phyloP scores from a whole-genome alignment of 1,140 invertebrate species.

The Periplaneta americana region DNA sequence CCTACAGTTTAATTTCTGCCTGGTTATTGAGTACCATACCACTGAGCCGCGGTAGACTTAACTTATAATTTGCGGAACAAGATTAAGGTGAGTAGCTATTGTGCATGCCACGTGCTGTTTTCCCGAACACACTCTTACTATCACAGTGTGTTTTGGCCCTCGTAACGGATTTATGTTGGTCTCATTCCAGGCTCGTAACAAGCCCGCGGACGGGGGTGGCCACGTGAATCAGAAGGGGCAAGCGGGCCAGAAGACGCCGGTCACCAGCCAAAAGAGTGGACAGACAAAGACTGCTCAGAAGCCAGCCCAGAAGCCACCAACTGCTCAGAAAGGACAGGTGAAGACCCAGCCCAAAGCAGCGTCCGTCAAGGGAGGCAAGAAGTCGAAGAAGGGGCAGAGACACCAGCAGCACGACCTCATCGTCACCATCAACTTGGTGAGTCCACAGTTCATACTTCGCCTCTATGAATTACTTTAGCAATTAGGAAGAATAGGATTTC shows the following conservation, averaged over 20 bases:
- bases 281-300: conserved; percentile 38
- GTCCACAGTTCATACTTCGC: conserved; percentile 26
- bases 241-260: conserved; percentile 42
- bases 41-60: too few species aligned
- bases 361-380: conserved; percentile 47
- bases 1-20: too few species aligned
- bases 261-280: conserved; percentile 48
- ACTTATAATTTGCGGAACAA: too few species aligned
- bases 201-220: conserved; percentile 66
- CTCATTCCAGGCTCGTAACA: conserved; percentile 62
- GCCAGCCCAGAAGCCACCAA: conserved; percentile 49
- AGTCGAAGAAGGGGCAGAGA: conserved; percentile 70
- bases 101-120: too few species aligned
- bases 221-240: conserved; percentile 64
- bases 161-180: not conserved
- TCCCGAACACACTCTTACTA: too few species aligned
- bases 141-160: not conserved
- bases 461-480: too few species aligned
- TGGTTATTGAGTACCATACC: too few species aligned
- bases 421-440: conserved; percentile 77
- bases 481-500: too few species aligned
- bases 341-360: conserved; percentile 28
- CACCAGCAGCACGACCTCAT: conserved; percentile 76
- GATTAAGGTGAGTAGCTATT: too few species aligned
- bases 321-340: conserved; percentile 50